A percentile compares a stretch with the other conserved stretches of the same genome.
phyloP scores from a whole-genome alignment of 2,113 vertebrate species.

The Vombatus ursinus region DNA sequence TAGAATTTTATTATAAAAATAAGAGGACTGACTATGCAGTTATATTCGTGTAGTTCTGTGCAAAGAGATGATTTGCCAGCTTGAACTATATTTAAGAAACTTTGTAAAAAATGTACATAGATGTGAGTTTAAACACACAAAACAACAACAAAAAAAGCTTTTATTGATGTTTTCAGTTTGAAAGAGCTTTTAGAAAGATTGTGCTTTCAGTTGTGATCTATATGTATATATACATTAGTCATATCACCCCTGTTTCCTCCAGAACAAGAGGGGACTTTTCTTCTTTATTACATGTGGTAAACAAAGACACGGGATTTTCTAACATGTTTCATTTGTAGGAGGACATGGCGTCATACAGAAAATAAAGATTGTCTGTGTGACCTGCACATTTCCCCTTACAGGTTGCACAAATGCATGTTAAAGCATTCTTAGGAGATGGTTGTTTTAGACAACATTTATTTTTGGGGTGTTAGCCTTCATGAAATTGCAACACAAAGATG shows the following conservation, averaged over 20 bases:
- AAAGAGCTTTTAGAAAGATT: conserved; percentile 88
- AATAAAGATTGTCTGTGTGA: conserved; percentile 78
- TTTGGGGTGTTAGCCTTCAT: conserved; percentile 67
- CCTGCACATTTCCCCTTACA: conserved; percentile 79
- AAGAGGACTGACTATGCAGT: conserved; percentile 84
- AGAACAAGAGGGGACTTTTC: conserved; percentile 76
- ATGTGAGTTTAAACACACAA: conserved; percentile 82
- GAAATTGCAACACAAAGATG: conserved; percentile 58
- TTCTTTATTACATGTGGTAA: conserved; percentile 80
- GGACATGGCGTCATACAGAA: conserved; percentile 70
- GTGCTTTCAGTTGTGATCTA: conserved; percentile 88
- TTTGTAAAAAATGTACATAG: conserved; percentile 89
- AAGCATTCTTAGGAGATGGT: conserved; percentile 77
- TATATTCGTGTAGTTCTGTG: conserved; percentile 81
- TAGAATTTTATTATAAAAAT: conserved; percentile 82
- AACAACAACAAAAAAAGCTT: conserved; percentile 81
- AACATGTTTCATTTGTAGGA: conserved; percentile 80
- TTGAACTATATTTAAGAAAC: conserved; percentile 95
- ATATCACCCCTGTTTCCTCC: conserved; percentile 83
- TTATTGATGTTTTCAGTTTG: conserved; percentile 89
- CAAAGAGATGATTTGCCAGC: conserved; percentile 87
- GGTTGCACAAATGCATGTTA: conserved; percentile 85
- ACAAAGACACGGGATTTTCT: conserved; percentile 77
- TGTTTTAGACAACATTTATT: conserved; percentile 56
- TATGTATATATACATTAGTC: conserved; percentile 92